Percentiles rank a stretch among this genome's conserved stretches.
These are phyloP conservation scores for Tragelaphus eurycerus DNA, from an alignment of 2,797 vertebrate genomes.

Conservation along the genomic window DNA sequence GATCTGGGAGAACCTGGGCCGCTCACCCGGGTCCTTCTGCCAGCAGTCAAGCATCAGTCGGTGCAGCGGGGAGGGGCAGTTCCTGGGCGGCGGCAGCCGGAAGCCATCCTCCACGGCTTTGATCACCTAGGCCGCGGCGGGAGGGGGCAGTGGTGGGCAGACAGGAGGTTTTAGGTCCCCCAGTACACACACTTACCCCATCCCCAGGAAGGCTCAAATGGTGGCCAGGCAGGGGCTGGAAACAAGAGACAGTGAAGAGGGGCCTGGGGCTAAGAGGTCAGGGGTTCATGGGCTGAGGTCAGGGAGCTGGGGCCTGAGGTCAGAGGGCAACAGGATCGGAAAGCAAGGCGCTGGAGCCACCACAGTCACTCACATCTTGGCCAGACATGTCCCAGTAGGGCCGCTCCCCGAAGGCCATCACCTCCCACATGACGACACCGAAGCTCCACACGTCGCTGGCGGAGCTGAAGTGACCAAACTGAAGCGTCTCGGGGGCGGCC, in stretches of 20 bases:
- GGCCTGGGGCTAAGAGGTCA: background rate
- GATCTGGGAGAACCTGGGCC: conserved; percentile 95
- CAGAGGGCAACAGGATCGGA: background rate
- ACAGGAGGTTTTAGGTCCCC: background rate
- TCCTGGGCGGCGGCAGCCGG: conserved; percentile 92
- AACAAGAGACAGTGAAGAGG: background rate
- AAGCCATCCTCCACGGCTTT: conserved; percentile 97
- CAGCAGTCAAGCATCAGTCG: conserved; percentile 96
- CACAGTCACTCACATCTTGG: conserved; percentile 91
- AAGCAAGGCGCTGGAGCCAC: background rate
- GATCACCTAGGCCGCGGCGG: conserved; percentile 87
- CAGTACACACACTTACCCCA: background rate
- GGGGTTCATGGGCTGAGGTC: background rate
- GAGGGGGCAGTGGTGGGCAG: background rate
- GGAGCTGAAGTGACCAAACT: conserved; percentile 94
- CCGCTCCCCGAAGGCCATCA: conserved; percentile 96
- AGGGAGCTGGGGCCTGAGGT: background rate
- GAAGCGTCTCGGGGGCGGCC: conserved; percentile 94
- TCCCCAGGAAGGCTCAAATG: background rate
- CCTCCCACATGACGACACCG: conserved; percentile 97
- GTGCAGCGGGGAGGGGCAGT: conserved; percentile 90
- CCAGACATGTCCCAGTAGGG: conserved; percentile 99
- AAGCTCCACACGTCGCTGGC: conserved; percentile 98
- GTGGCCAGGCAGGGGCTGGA: background rate
- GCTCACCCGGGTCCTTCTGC: conserved; percentile 92